Evolutionary conservation across 2,113 vertebrate genomes (phyloP).

Genomic region (Salvelinus sp.): DNA sequence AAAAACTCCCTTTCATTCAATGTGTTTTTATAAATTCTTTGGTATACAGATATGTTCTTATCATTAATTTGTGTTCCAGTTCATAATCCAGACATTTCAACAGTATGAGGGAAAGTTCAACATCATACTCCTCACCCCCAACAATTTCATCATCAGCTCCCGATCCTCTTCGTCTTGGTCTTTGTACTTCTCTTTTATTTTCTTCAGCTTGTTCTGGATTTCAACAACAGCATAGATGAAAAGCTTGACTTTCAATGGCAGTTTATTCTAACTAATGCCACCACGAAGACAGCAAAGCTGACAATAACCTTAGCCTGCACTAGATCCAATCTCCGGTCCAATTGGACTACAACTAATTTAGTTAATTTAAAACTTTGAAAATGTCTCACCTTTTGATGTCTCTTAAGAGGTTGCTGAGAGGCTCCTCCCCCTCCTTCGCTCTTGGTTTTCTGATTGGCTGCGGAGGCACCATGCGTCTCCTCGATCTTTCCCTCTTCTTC

Average conservation of each 20-base stretch:
- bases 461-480: conserved; percentile 9
- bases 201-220: conserved; percentile 93
- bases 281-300: too few species aligned
- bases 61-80: background rate
- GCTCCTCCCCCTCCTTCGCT: conserved; percentile 55
- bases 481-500: conserved; percentile 57
- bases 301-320: too few species aligned
- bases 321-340: too few species aligned
- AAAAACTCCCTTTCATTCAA: background rate
- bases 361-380: background rate
- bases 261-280: too few species aligned
- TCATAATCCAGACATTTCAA: background rate
- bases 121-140: conserved; percentile 81
- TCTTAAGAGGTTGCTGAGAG: conserved; percentile 79
- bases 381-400: conserved; percentile 86
- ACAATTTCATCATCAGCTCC: conserved; percentile 94
- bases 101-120: background rate
- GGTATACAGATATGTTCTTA: too few species aligned
- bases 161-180: conserved; percentile 98
- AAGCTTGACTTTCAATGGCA: too few species aligned
- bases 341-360: background rate
- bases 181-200: conserved; percentile 98
- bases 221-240: too few species aligned
- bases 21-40: background rate
- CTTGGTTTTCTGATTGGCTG: conserved; percentile 53